phyloP scores from a whole-genome alignment of 92 coral and sea anemone species.

The Actinostola sp. region DNA sequence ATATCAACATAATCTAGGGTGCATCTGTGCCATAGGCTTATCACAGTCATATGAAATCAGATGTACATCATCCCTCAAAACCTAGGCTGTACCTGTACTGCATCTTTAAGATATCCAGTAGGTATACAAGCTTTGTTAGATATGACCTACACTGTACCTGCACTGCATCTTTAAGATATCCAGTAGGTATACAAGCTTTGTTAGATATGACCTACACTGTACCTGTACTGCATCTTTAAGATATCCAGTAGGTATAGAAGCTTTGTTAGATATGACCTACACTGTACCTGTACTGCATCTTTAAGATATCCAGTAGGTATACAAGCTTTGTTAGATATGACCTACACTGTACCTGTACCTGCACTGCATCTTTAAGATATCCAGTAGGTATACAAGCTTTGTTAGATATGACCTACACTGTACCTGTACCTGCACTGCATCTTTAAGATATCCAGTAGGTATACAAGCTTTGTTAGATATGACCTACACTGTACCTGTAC shows the following conservation, averaged over 20 bases:
- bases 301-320: constrained; percentile 77
- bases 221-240: no score
- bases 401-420: constrained; percentile 62
- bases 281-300: no score
- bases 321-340: constrained; percentile 57
- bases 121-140: constrained; percentile 70
- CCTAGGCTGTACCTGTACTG: not conserved
- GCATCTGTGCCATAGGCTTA: no score
- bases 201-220: constrained; percentile 62
- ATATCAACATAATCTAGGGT: no score
- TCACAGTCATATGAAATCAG: no score
- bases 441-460: constrained; percentile 78
- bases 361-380: constrained; percentile 73
- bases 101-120: constrained; percentile 70
- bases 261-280: constrained; percentile 64
- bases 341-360: no score
- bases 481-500: no score
- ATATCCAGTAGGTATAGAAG: constrained; percentile 70
- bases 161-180: constrained; percentile 80
- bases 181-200: constrained; percentile 69
- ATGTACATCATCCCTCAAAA: no score
- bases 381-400: constrained; percentile 74
- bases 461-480: constrained; percentile 58
- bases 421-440: no score
- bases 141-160: no score